A percentile compares a stretch with the other conserved stretches of the same genome.
phyloP scores from a whole-genome alignment of 64 coral and sea anemone species.

The Dendronephthya gigantea region DNA sequence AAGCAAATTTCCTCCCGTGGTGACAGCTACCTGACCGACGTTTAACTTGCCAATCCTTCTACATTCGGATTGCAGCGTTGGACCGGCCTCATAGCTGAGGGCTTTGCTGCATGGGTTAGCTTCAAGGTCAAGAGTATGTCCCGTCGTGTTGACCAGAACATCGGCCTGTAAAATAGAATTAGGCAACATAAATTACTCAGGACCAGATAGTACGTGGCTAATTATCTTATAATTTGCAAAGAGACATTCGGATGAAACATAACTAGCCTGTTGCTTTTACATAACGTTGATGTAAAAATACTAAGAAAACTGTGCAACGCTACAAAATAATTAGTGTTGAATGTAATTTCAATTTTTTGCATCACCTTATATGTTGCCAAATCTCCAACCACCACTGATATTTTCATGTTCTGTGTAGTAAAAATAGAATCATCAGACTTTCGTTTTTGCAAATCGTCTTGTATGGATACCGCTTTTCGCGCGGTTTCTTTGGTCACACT shows the following conservation, averaged over 20 bases:
- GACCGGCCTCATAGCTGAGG: conserved; percentile 25
- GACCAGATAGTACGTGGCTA: too few species aligned
- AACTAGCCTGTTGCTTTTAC: too few species aligned
- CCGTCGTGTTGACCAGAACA: conserved; percentile 37
- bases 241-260: too few species aligned
- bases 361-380: neutral
- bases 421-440: neutral
- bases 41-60: neutral
- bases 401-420: neutral
- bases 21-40: neutral
- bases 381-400: neutral
- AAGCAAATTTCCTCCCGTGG: neutral
- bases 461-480: neutral
- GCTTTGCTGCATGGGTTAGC: conserved; percentile 27
- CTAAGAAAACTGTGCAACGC: too few species aligned
- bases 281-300: too few species aligned
- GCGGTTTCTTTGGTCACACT: neutral
- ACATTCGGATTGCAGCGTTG: conserved; percentile 31
- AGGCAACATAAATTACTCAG: too few species aligned
- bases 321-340: too few species aligned
- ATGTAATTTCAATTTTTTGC: too few species aligned
- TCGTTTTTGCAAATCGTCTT: neutral
- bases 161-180: conserved; percentile 2
- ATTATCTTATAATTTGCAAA: too few species aligned
- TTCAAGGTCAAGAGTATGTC: neutral